A percentile compares a stretch with the other conserved stretches of the same genome.
Conservation (phyloP, 92 coral and sea anemone genomes). For the Phenganax marumi region DNA sequence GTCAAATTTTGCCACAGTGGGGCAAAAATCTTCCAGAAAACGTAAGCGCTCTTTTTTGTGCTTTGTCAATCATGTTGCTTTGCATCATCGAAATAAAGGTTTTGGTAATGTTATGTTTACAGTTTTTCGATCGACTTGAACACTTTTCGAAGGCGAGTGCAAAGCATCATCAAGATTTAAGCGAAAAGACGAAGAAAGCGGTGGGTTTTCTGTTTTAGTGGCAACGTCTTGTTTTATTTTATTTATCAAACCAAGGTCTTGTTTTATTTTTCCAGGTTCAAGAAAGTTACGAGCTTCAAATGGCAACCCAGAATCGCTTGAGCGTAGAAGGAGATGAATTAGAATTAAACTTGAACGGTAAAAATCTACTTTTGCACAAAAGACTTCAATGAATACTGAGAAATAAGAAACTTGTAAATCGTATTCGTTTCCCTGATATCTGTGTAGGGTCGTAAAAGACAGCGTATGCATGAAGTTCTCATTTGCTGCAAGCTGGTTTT, state of each 20-base stretch:
- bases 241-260: neutral
- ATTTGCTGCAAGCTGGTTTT: too few relatives aligned
- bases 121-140: slow-evolving; percentile 90
- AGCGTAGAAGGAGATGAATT: slow-evolving; percentile 60
- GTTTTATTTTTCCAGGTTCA: slow-evolving; percentile 62
- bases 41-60: slow-evolving; percentile 59
- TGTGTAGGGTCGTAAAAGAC: too few relatives aligned
- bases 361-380: too few relatives aligned
- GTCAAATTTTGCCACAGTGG: slow-evolving; percentile 74
- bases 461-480: too few relatives aligned
- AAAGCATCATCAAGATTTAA: slow-evolving; percentile 79
- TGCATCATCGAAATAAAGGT: neutral
- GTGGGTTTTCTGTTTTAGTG: slow-evolving; percentile 52
- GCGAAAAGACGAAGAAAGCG: slow-evolving; percentile 86
- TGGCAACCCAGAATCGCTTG: slow-evolving; percentile 97
- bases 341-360: slow-evolving; percentile 58
- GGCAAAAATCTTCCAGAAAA: slow-evolving; percentile 94
- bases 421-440: too few relatives aligned
- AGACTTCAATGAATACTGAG: too few relatives aligned
- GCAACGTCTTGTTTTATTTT: neutral
- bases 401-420: too few relatives aligned
- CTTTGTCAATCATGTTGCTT: neutral
- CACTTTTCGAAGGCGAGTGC: slow-evolving; percentile 87
- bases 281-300: slow-evolving; percentile 89
- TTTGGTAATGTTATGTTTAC: slow-evolving; percentile 26